Evolutionary conservation across 2,113 vertebrate genomes (phyloP).

Genomic region (Herpailurus yagouaroundi): DNA sequence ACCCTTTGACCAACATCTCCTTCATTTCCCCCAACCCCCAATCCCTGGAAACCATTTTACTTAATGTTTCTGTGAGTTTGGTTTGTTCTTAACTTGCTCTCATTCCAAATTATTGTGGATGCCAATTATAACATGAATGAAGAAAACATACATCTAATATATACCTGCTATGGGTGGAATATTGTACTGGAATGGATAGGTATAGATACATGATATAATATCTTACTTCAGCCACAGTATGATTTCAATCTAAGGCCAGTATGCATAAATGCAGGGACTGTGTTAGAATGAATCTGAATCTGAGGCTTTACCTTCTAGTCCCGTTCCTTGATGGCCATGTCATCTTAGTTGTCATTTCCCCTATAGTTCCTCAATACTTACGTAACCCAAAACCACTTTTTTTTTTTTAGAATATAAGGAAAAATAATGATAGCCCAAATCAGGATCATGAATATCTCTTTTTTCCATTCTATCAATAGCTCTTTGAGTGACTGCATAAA

Average conservation of each 20-base stretch:
- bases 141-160: neutral
- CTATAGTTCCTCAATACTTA: neutral
- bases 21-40: no score
- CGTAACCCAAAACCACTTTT: neutral
- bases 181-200: neutral
- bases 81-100: neutral
- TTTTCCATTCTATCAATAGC: constrained; percentile 7
- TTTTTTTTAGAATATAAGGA: neutral
- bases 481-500: neutral
- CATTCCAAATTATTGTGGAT: constrained; percentile 35
- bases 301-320: neutral
- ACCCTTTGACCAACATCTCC: neutral
- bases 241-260: neutral
- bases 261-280: neutral
- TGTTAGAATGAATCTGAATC: neutral
- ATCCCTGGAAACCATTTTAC: neutral
- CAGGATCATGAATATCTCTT: neutral
- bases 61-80: neutral
- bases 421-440: neutral
- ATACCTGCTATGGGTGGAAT: neutral
- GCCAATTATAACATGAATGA: neutral
- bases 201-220: neutral
- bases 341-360: neutral
- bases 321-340: neutral
- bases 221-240: constrained; percentile 33